These are phyloP conservation scores for Nemotelus nigrinus DNA, from an alignment of 2,888 invertebrate species.

Conservation along the genomic window DNA sequence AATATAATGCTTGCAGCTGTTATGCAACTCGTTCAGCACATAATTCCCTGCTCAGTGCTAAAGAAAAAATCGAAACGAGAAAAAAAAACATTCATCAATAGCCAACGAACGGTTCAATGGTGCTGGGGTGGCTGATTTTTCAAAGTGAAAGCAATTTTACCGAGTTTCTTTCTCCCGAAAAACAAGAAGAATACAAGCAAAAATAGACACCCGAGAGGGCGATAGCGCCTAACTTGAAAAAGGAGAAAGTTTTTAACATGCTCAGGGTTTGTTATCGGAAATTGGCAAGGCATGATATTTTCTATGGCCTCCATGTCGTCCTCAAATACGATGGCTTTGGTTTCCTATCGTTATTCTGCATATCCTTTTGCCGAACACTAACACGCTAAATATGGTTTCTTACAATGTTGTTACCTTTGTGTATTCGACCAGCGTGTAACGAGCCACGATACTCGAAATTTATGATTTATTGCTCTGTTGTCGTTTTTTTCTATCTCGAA, in stretches of 20 bases:
- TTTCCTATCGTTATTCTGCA: slow-evolving; percentile 27
- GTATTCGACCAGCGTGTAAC: slow-evolving; percentile 41
- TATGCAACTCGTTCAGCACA: slow-evolving; percentile 43
- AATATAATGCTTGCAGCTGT: slow-evolving; percentile 35
- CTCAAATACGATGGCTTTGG: not conserved
- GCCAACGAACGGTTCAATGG: slow-evolving; percentile 13
- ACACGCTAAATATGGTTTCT: slow-evolving; percentile 36
- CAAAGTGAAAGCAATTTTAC: slow-evolving; percentile 47
- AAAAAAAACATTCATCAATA: slow-evolving; percentile 37
- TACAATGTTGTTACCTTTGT: slow-evolving; percentile 40
- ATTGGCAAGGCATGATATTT: slow-evolving; percentile 49
- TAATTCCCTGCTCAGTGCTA: slow-evolving; percentile 20
- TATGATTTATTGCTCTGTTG: slow-evolving; percentile 40
- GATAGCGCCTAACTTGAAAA: slow-evolving; percentile 28
- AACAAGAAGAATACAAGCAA: slow-evolving; percentile 38
- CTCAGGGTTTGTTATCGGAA: slow-evolving; percentile 48
- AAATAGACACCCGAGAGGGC: slow-evolving; percentile 35
- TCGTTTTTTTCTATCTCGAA: not conserved
- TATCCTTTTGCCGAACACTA: slow-evolving; percentile 28
- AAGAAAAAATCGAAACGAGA: not conserved
- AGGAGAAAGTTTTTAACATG: slow-evolving; percentile 42
- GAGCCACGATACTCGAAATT: slow-evolving; percentile 44
- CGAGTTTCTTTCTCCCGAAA: slow-evolving; percentile 36
- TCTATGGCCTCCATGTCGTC: slow-evolving; percentile 10
- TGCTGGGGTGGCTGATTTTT: slow-evolving; percentile 25